Base-by-base conservation (phyloP, 2,888 invertebrate species). In the Tuta absoluta region DNA sequence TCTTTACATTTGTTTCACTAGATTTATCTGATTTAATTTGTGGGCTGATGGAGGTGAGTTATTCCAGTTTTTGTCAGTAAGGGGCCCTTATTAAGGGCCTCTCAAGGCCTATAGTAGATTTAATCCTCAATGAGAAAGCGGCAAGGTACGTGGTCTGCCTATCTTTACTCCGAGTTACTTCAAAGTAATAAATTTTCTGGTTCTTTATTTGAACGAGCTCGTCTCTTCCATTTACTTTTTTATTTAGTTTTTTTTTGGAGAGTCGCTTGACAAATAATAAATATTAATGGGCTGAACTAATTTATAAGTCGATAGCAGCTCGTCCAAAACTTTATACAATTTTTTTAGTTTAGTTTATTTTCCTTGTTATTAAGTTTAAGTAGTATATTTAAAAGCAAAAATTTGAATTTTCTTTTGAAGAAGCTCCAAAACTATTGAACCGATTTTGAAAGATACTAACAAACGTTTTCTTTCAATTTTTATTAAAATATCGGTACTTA, bases 1-100 rank as follows among this genome's bases (percentile, higher is more conserved):
- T 78, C 78, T 81, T 77, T 78, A 78, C 74, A 80, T 73, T 69
- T 69, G 68, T 66, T 67, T 66, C 65, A 70, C 64, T 71, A 65
- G 67, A 66, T 66, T 66, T 66, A 66, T 66, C 61, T 61, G 67
- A 63, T 63, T 48, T 63, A 59, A 61, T 65, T 68, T 38, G 57
- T 68, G 69, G 63, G 56, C 33, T 33, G 56, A 63, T 56, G 24
- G 61, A 59, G 63, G 17, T 56, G 24, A 63, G 33, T 63, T 63
- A 53, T 57, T 56, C 38, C 19, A 28, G 37, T 51, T 62, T 62
- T 62, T 58, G 19, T 23, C 21, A 53, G 23, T 53, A 48, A 48
- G 61, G 61, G 49, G 0, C 24, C n/a, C 33, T 41, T 17, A 33
- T n/a, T n/a, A n/a, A n/a, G 61, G 61, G 49, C 2, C 24, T 24